Percentiles rank a stretch among this genome's conserved stretches.
Conservation (phyloP, 2,113 vertebrate genomes). For the Grammomys surdaster region DNA sequence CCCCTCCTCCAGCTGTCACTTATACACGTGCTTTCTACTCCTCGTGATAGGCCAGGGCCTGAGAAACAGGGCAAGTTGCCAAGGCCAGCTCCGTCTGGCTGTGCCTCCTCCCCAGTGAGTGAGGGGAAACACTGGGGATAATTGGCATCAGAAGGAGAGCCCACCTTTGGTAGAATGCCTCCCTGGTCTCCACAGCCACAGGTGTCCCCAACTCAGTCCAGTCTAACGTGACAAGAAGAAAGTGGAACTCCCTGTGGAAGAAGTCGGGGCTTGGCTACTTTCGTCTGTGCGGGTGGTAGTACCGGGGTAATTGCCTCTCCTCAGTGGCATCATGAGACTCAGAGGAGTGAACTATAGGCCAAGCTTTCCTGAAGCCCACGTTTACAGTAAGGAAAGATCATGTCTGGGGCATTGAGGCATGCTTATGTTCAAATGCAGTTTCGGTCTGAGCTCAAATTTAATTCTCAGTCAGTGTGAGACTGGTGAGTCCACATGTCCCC, state of each 20-base stretch:
- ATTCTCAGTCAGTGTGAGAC: background rate
- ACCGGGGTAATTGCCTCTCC: background rate
- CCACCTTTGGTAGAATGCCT: background rate
- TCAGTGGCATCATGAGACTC: background rate
- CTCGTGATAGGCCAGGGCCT: background rate
- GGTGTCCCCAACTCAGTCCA: background rate
- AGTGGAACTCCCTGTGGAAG: accelerated
- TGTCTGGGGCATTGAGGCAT: accelerated
- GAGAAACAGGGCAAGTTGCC: background rate
- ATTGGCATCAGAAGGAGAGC: accelerated
- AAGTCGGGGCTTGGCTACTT: background rate
- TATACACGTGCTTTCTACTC: no score
- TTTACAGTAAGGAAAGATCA: background rate
- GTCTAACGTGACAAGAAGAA: background rate
- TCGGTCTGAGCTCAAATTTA: background rate
- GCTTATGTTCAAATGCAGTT: background rate
- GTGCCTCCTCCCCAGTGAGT: background rate
- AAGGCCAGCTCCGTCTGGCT: background rate
- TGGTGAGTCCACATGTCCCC: background rate
- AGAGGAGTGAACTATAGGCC: background rate
- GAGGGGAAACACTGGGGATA: background rate
- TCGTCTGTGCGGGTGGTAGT: background rate
- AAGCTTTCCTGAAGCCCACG: background rate
- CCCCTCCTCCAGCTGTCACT: no score
- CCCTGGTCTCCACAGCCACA: no score